phyloP scores from a whole-genome alignment of 2,888 invertebrate genomes.

The Octodonta nipae region DNA sequence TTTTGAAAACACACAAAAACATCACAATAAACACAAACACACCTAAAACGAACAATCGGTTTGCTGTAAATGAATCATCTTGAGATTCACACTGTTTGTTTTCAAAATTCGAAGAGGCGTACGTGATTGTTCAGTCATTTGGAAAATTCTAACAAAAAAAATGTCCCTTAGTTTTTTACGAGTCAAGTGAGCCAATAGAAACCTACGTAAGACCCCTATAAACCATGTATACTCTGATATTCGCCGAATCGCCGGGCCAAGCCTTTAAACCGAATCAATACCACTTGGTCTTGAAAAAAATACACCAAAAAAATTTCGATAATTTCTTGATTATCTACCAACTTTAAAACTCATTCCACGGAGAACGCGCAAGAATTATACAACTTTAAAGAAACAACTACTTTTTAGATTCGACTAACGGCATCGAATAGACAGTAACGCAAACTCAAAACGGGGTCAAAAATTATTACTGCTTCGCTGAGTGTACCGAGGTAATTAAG shows the following conservation, averaged over 20 bases:
- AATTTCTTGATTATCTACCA: constrained; percentile 19
- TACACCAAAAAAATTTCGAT: constrained; percentile 27
- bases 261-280: constrained; percentile 39
- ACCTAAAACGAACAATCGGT: constrained; percentile 16
- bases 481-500: constrained; percentile 30
- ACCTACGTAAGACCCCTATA: constrained; percentile 38
- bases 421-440: constrained; percentile 28
- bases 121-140: constrained; percentile 42
- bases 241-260: constrained; percentile 37
- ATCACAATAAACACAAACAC: constrained; percentile 14
- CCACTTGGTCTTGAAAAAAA: constrained; percentile 36
- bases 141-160: constrained; percentile 48
- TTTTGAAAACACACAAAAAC: constrained; percentile 20
- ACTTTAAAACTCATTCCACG: constrained; percentile 11
- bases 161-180: constrained; percentile 37
- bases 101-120: constrained; percentile 35
- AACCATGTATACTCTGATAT: constrained; percentile 37
- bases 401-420: constrained; percentile 31
- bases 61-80: constrained; percentile 14
- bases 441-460: constrained; percentile 36
- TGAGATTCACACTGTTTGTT: constrained; percentile 25
- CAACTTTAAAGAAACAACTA: constrained; percentile 20
- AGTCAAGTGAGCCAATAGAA: constrained; percentile 38
- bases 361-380: constrained; percentile 16
- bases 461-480: constrained; percentile 30